Evolutionary conservation across 2,888 invertebrate species (phyloP).

Genomic region (Tiphia femorata): DNA sequence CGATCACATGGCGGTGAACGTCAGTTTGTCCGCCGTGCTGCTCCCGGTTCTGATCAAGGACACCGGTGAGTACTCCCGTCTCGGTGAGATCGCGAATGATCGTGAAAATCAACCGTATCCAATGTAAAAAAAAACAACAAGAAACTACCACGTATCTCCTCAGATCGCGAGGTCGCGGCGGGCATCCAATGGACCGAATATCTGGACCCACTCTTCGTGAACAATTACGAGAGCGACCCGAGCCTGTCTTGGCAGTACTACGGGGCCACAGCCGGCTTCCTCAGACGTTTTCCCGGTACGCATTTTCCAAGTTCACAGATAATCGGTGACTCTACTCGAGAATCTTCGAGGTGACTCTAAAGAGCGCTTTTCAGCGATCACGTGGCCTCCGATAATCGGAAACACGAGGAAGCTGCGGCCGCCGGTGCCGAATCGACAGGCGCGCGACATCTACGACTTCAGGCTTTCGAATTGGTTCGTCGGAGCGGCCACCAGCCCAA

Average conservation of each 20-base stretch:
- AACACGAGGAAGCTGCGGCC: neutral
- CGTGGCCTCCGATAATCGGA: constrained; percentile 87
- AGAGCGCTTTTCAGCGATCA: constrained; percentile 75
- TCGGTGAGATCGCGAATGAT: neutral
- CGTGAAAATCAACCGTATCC: too few species aligned
- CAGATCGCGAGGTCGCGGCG: constrained; percentile 86
- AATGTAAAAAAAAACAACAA: too few species aligned
- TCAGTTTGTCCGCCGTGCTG: constrained; percentile 88
- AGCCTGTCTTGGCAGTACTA: constrained; percentile 99
- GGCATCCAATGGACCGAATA: constrained; percentile 96
- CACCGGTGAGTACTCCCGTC: constrained; percentile 69
- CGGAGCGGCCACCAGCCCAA: constrained; percentile 96
- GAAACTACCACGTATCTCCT: constrained; percentile 34
- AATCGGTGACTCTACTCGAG: too few species aligned
- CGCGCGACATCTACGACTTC: constrained; percentile 91
- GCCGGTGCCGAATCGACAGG: constrained; percentile 51
- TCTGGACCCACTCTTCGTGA: constrained; percentile 88
- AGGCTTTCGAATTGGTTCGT: constrained; percentile 96
- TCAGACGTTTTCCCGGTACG: constrained; percentile 96
- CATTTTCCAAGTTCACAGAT: too few species aligned
- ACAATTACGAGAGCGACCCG: constrained; percentile 91
- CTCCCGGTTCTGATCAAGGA: constrained; percentile 86
- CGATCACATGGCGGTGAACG: constrained; percentile 87
- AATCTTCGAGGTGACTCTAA: too few species aligned
- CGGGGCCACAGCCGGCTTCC: constrained; percentile 95